These are phyloP conservation scores for Lepidostoma basale DNA, from an alignment of 1,140 invertebrate genomes.

Conservation along the genomic window DNA sequence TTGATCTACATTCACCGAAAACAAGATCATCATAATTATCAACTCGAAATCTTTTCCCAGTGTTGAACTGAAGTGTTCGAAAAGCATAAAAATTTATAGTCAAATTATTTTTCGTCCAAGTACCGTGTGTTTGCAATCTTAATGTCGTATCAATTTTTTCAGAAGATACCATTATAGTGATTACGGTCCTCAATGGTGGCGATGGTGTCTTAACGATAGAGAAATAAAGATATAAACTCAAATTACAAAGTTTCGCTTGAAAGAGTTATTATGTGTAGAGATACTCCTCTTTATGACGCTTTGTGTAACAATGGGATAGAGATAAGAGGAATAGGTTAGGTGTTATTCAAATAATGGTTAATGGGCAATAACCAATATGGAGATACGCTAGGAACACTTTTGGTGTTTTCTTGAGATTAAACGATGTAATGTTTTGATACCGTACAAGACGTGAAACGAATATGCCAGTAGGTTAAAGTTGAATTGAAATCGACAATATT, in stretches of 20 bases:
- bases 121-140: constrained; percentile 27
- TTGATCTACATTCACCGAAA: constrained; percentile 3
- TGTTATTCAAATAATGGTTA: no score
- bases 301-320: no score
- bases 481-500: no score
- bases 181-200: constrained; percentile 26
- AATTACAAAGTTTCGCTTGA: no score
- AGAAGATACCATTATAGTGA: constrained; percentile 33
- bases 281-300: neutral
- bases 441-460: no score
- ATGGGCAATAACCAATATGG: no score
- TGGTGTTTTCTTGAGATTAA: no score
- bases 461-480: no score
- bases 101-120: neutral
- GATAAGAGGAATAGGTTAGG: no score
- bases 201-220: constrained; percentile 13
- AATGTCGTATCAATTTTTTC: constrained; percentile 35
- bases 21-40: neutral
- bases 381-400: no score
- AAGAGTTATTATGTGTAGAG: no score
- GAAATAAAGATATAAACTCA: constrained; percentile 26
- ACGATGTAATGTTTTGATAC: no score
- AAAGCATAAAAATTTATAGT: constrained; percentile 20
- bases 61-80: neutral
- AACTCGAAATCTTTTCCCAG: constrained; percentile 8